Conservation (phyloP, 2,888 invertebrate species). For the Agrypnus murinus region DNA sequence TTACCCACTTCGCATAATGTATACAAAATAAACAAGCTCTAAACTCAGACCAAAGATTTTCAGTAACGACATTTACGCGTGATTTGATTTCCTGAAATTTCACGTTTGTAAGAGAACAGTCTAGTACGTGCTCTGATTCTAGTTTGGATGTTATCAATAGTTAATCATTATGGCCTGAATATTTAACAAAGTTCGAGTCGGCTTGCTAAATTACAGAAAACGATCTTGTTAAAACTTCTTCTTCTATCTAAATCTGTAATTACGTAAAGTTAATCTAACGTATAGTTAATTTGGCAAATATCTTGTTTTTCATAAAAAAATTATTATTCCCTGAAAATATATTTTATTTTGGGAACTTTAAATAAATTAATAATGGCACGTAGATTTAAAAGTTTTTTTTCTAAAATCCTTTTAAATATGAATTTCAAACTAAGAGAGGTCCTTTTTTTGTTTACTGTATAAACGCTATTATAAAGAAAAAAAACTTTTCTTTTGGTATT, state of each 20-base stretch:
- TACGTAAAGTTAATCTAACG: neutral
- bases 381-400: no score
- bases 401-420: no score
- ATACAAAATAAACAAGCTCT: conserved; percentile 23
- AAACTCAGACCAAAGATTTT: conserved; percentile 11
- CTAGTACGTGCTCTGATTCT: conserved; percentile 27
- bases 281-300: neutral
- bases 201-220: conserved; percentile 13
- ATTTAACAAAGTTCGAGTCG: conserved; percentile 21
- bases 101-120: conserved; percentile 4
- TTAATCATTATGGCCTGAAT: conserved; percentile 32
- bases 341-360: no score
- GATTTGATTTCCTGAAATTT: conserved; percentile 37
- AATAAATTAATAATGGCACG: no score
- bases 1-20: conserved; percentile 20
- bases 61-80: conserved; percentile 33
- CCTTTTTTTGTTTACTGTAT: no score
- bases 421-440: no score
- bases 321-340: no score
- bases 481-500: no score
- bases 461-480: no score
- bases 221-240: conserved; percentile 5
- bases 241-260: conserved; percentile 4
- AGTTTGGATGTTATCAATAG: conserved; percentile 26
- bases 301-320: no score